Percentiles rank a stretch among this genome's conserved stretches.
Evolutionary conservation across 1,140 invertebrate species (phyloP).

Genomic region (Ostrea denselamellosa): DNA sequence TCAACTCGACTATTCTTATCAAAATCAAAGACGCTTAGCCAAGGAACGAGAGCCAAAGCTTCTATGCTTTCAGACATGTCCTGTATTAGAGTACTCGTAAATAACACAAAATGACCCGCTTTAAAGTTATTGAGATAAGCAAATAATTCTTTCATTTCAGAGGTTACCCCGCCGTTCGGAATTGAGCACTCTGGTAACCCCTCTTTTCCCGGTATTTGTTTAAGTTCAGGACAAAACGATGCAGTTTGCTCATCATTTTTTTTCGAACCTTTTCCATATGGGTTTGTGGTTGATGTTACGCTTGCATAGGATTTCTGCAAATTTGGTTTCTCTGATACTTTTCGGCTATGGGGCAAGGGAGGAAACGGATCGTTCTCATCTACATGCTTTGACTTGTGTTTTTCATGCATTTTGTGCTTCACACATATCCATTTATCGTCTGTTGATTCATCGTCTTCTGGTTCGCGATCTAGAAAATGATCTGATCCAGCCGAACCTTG

Average conservation of each 20-base stretch:
- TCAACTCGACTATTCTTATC: slow-evolving; percentile 51
- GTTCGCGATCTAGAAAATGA: background rate
- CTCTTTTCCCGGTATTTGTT: background rate
- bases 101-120: slow-evolving; percentile 22
- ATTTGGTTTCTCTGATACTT: background rate
- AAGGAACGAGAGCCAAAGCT: slow-evolving; percentile 52
- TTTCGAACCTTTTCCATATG: background rate
- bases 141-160: slow-evolving; percentile 27
- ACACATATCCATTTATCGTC: background rate
- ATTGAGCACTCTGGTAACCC: background rate
- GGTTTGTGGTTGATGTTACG: background rate
- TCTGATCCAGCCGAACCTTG: background rate
- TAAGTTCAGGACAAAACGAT: background rate
- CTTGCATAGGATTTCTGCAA: background rate
- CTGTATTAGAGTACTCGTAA: background rate
- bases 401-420: background rate
- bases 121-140: slow-evolving; percentile 41
- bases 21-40: slow-evolving; percentile 61
- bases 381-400: background rate
- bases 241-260: background rate
- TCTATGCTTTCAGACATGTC: slow-evolving; percentile 43
- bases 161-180: background rate
- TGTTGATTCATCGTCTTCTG: background rate
- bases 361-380: background rate
- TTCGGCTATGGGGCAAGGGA: background rate